phyloP scores from a whole-genome alignment of 2,888 invertebrate species.

The Athalia cordata region DNA sequence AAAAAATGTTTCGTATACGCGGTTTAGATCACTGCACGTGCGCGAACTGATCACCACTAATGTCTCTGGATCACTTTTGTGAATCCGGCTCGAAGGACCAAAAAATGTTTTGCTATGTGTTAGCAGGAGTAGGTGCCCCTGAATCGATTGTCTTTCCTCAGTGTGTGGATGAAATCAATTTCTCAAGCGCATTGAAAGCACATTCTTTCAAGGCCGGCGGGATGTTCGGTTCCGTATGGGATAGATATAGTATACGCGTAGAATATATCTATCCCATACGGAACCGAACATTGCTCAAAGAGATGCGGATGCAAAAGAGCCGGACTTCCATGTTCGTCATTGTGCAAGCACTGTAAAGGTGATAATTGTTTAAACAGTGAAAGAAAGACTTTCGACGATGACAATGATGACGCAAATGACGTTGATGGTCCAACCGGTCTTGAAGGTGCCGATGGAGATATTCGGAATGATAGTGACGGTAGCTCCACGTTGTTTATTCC shows the following conservation, averaged over 20 bases:
- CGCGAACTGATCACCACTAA: conserved; percentile 6
- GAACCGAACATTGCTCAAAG: conserved; percentile 21
- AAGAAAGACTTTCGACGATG: neutral
- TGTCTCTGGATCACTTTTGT: neutral
- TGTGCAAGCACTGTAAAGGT: conserved; percentile 21
- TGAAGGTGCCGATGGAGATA: neutral
- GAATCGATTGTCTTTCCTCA: neutral
- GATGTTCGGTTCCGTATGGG: conserved; percentile 9
- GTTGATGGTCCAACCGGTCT: neutral
- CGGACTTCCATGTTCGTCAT: conserved; percentile 21
- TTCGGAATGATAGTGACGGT: too few species aligned
- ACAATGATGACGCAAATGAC: neutral
- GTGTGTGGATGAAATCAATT: neutral
- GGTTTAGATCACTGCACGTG: neutral
- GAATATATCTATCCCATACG: too few species aligned
- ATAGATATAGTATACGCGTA: neutral
- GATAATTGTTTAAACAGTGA: conserved; percentile 30
- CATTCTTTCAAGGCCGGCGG: conserved; percentile 16
- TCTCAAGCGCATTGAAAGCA: neutral
- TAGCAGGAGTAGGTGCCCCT: neutral
- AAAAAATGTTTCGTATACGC: neutral
- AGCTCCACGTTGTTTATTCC: too few species aligned
- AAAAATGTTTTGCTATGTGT: neutral
- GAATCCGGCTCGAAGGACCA: too few species aligned
- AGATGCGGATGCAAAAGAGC: conserved; percentile 46